Conservation (phyloP, 1,140 invertebrate species). For the Notospermus geniculatus region DNA sequence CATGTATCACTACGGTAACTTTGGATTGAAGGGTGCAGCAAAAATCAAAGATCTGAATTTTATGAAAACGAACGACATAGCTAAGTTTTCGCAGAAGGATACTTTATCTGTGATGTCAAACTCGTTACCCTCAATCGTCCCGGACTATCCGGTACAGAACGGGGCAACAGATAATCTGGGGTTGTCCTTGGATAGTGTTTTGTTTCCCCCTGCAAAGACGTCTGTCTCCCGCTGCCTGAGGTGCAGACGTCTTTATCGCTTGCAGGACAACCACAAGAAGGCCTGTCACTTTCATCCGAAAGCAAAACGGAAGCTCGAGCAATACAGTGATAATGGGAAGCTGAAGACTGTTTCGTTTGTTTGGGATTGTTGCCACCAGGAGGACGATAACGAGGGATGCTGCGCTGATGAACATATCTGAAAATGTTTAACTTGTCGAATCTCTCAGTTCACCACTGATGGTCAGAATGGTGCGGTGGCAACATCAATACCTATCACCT, state of each 20-base stretch:
- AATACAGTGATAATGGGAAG: conserved; percentile 38
- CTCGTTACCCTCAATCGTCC: background rate
- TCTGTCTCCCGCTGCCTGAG: conserved; percentile 55
- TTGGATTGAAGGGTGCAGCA: background rate
- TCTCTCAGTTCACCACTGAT: no score
- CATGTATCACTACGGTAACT: conserved; percentile 6
- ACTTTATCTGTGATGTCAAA: background rate
- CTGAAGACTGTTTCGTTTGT: conserved; percentile 35
- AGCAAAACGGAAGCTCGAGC: conserved; percentile 39
- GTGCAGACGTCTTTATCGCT: conserved; percentile 44
- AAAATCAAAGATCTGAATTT: background rate
- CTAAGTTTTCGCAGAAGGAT: background rate
- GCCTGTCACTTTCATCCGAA: conserved; percentile 46
- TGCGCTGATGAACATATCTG: conserved; percentile 44
- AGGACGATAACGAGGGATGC: conserved; percentile 38
- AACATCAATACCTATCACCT: no score
- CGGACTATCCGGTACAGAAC: background rate
- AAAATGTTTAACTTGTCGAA: no score
- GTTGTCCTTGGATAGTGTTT: background rate
- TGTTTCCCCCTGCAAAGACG: conserved; percentile 2
- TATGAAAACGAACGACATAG: no score
- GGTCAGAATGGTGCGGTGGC: no score
- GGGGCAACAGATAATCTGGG: background rate
- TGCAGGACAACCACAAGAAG: conserved; percentile 48
- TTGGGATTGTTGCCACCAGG: conserved; percentile 47